These are phyloP conservation scores for Trichomalopsis sarcophagae DNA, from an alignment of 1,140 invertebrate genomes.

Conservation along the genomic window DNA sequence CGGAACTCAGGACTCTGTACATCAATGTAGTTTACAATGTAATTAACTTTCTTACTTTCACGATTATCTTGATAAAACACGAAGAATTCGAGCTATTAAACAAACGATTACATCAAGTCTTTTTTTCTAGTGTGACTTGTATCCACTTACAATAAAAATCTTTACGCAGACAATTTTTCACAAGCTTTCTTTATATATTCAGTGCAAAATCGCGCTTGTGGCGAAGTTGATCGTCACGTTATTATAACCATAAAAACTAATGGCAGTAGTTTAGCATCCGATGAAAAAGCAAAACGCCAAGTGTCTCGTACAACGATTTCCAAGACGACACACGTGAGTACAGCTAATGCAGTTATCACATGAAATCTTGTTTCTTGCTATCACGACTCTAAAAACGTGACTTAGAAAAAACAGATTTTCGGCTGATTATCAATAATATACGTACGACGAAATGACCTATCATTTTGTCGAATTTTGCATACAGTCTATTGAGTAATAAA, in stretches of 20 bases:
- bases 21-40: slow-evolving; percentile 5
- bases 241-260: slow-evolving; percentile 46
- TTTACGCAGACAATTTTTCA: slow-evolving; percentile 31
- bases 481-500: slow-evolving; percentile 55
- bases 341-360: slow-evolving; percentile 51
- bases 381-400: slow-evolving; percentile 35
- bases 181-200: slow-evolving; percentile 32
- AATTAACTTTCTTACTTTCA: slow-evolving; percentile 42
- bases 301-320: slow-evolving; percentile 48
- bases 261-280: slow-evolving; percentile 50
- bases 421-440: slow-evolving; percentile 43
- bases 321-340: slow-evolving; percentile 43
- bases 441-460: slow-evolving; percentile 25
- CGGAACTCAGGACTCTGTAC: slow-evolving; percentile 1
- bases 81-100: slow-evolving; percentile 19
- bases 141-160: slow-evolving; percentile 17
- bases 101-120: slow-evolving; percentile 25
- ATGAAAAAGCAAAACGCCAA: slow-evolving; percentile 30
- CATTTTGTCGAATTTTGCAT: slow-evolving; percentile 33
- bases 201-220: slow-evolving; percentile 26
- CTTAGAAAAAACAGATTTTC: slow-evolving; percentile 44
- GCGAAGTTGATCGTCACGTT: slow-evolving; percentile 2
- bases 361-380: slow-evolving; percentile 47
- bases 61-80: background rate
- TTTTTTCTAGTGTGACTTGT: slow-evolving; percentile 28